phyloP scores from a whole-genome alignment of 1,140 invertebrate species.

The Anoplolepis gracilipes region DNA sequence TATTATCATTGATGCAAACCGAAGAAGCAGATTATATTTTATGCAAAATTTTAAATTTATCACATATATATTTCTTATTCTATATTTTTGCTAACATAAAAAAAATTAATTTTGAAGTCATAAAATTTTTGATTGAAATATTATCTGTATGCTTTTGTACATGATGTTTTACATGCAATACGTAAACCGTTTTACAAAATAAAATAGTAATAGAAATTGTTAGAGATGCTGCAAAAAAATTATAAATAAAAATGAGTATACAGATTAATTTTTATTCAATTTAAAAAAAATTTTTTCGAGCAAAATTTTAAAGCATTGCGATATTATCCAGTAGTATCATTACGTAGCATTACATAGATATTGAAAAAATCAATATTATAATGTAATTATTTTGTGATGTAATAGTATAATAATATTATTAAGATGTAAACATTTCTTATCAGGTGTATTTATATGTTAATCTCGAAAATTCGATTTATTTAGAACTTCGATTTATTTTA shows the following conservation, averaged over 20 bases:
- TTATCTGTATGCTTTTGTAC: background rate
- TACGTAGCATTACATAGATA: background rate
- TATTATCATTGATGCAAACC: background rate
- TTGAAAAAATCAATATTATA: background rate
- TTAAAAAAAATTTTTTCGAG: background rate
- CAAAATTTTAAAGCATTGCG: background rate
- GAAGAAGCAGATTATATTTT: background rate
- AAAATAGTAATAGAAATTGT: background rate
- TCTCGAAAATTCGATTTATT: background rate
- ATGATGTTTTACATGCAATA: background rate
- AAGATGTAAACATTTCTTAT: background rate
- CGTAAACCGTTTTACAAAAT: slow-evolving; percentile 13
- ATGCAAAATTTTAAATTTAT: background rate
- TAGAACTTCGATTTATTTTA: background rate
- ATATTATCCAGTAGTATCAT: background rate
- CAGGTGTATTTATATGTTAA: background rate
- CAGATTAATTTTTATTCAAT: background rate
- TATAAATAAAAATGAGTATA: background rate
- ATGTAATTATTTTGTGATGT: background rate
- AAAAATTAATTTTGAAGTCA: background rate
- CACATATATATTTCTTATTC: background rate
- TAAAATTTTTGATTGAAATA: background rate
- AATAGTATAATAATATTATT: background rate
- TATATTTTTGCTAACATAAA: background rate
- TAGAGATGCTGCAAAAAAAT: background rate